phyloP scores from a whole-genome alignment of 2,113 vertebrate species.

The Phaetusa simplex region DNA sequence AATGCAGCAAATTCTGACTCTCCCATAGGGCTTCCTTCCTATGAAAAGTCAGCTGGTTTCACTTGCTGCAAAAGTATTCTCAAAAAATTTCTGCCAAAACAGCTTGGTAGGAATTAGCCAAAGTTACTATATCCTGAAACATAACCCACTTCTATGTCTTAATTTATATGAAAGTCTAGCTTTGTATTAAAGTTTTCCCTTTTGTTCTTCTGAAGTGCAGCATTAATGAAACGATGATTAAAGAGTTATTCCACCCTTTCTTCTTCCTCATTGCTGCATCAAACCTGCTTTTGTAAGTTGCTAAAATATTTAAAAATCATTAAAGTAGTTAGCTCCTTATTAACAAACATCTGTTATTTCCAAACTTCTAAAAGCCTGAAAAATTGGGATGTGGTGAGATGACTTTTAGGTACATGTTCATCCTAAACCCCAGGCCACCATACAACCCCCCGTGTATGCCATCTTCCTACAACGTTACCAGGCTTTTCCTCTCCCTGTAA shows the following conservation, averaged over 20 bases:
- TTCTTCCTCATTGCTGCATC: neutral
- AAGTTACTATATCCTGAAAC: neutral
- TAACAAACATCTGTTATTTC: neutral
- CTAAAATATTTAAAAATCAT: neutral
- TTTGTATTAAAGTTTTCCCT: neutral
- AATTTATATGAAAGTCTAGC: neutral
- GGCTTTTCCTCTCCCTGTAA: neutral
- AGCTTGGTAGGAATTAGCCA: neutral
- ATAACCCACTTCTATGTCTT: neutral
- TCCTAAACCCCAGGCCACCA: neutral
- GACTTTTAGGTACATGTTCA: neutral
- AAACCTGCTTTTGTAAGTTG: neutral
- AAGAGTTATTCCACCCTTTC: neutral
- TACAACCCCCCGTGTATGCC: neutral
- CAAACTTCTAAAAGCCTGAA: neutral
- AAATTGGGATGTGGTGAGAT: neutral
- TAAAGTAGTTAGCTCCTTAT: neutral
- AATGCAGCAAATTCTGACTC: neutral
- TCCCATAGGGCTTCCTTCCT: neutral
- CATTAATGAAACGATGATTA: neutral
- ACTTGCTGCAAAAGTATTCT: neutral
- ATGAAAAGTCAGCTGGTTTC: neutral
- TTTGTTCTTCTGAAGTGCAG: neutral
- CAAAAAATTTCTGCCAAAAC: neutral
- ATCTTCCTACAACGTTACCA: neutral